A percentile compares a stretch with the other conserved stretches of the same genome.
phyloP scores from a whole-genome alignment of 2,888 invertebrate genomes.

The Ophioninae sp. region DNA sequence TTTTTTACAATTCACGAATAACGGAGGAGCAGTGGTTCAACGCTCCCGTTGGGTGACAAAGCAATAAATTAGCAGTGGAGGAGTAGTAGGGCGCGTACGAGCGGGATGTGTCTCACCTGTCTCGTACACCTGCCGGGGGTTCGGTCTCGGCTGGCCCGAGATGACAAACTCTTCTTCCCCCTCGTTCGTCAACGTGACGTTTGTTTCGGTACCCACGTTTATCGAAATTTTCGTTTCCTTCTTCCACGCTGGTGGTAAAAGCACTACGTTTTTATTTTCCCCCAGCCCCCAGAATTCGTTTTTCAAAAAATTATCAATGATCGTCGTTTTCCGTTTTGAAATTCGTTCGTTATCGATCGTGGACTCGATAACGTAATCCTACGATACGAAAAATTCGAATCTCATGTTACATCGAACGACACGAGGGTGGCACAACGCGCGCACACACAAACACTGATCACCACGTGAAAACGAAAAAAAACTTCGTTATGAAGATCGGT shows the following conservation, averaged over 20 bases:
- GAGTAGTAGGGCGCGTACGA: not conserved
- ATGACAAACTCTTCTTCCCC: slow-evolving; percentile 57
- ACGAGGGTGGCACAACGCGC: slow-evolving; percentile 3
- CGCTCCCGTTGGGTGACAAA: slow-evolving; percentile 2
- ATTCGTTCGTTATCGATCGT: slow-evolving; percentile 18
- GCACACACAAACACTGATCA: slow-evolving; percentile 20
- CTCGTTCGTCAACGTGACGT: slow-evolving; percentile 68
- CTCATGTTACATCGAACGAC: slow-evolving; percentile 28
- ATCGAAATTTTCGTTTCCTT: slow-evolving; percentile 62
- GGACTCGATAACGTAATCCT: slow-evolving; percentile 60
- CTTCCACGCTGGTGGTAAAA: slow-evolving; percentile 29
- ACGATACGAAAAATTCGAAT: slow-evolving; percentile 53
- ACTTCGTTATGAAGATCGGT: slow-evolving; percentile 23
- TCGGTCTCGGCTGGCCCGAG: slow-evolving; percentile 59
- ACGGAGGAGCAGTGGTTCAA: not conserved
- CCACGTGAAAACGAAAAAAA: not conserved
- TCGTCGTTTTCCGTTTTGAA: not conserved
- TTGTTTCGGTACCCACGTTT: slow-evolving; percentile 63
- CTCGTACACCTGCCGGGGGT: slow-evolving; percentile 68
- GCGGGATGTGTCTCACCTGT: slow-evolving; percentile 64
- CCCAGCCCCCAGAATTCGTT: slow-evolving; percentile 7
- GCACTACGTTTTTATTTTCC: slow-evolving; percentile 25
- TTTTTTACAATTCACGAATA: not conserved
- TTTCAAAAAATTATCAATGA: not conserved
- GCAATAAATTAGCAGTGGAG: slow-evolving; percentile 9